Evolutionary conservation across 1,140 invertebrate species (phyloP).

Genomic region (Conus ventricosus): DNA sequence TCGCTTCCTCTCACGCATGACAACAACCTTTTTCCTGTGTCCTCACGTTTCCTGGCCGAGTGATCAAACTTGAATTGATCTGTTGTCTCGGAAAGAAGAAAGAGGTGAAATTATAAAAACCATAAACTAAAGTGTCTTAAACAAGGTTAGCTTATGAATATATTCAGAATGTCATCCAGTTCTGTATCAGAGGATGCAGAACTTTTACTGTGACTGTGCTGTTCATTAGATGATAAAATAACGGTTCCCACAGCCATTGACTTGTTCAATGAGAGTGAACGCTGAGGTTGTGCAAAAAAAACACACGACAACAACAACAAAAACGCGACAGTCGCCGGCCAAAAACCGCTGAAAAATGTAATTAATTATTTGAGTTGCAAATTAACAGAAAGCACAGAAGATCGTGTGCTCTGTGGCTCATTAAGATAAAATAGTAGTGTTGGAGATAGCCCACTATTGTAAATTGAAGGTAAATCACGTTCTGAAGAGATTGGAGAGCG

Average conservation of each 20-base stretch:
- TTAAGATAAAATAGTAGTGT: too few species aligned
- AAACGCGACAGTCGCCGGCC: too few species aligned
- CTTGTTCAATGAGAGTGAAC: too few species aligned
- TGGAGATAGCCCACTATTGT: too few species aligned
- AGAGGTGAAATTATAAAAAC: neutral
- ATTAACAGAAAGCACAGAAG: too few species aligned
- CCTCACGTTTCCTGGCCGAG: constrained; percentile 37
- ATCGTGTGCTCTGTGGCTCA: too few species aligned
- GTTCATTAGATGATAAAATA: neutral
- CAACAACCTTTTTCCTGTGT: constrained; percentile 3
- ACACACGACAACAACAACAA: too few species aligned
- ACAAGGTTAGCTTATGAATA: neutral
- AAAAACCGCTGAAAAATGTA: too few species aligned
- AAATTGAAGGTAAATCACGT: too few species aligned
- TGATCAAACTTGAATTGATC: constrained; percentile 24
- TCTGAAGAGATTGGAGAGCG: too few species aligned
- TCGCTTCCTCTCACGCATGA: constrained; percentile 17
- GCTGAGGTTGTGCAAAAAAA: too few species aligned
- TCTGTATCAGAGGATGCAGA: neutral
- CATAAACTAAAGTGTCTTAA: neutral
- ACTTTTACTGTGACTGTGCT: neutral
- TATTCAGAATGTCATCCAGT: neutral
- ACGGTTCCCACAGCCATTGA: neutral
- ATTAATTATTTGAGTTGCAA: too few species aligned
- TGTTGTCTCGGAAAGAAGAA: neutral